These are phyloP conservation scores for Andrena haemorrhoa DNA, from an alignment of 2,888 invertebrate genomes.

Conservation along the genomic window DNA sequence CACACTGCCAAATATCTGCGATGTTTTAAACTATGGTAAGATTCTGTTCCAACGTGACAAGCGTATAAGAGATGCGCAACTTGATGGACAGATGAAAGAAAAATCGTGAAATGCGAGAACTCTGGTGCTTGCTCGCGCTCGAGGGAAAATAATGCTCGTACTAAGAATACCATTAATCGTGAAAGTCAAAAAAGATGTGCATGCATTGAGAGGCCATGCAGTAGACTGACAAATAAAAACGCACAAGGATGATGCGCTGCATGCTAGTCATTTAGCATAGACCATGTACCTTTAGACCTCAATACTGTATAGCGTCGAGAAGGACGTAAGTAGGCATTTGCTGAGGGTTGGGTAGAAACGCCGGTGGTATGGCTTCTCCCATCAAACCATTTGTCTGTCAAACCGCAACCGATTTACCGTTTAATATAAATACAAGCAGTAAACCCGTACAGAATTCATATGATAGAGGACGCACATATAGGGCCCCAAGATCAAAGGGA, in stretches of 20 bases:
- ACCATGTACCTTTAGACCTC: constrained; percentile 86
- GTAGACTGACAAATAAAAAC: constrained; percentile 57
- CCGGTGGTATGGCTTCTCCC: constrained; percentile 85
- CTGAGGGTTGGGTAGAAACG: constrained; percentile 86
- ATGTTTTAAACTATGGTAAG: neutral
- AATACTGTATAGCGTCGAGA: constrained; percentile 88
- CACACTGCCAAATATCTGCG: neutral
- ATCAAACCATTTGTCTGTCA: constrained; percentile 85
- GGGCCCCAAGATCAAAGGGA: constrained; percentile 51
- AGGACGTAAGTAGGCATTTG: constrained; percentile 88
- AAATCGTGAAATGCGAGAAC: neutral
- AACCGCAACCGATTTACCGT: constrained; percentile 82
- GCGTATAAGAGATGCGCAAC: constrained; percentile 21
- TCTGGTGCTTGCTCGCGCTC: constrained; percentile 3
- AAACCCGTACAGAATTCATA: constrained; percentile 62
- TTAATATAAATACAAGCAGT: constrained; percentile 70
- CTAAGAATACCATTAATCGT: constrained; percentile 41
- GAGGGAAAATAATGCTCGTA: neutral
- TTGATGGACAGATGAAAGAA: constrained; percentile 23
- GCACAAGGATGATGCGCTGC: constrained; percentile 68
- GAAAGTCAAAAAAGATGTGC: constrained; percentile 48
- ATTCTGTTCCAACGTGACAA: constrained; percentile 15
- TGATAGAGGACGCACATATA: constrained; percentile 49
- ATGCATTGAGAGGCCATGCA: constrained; percentile 73
- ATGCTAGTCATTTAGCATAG: constrained; percentile 81